These are phyloP conservation scores for Phaonia tiefii DNA, from an alignment of 2,888 invertebrate genomes.

Conservation along the genomic window DNA sequence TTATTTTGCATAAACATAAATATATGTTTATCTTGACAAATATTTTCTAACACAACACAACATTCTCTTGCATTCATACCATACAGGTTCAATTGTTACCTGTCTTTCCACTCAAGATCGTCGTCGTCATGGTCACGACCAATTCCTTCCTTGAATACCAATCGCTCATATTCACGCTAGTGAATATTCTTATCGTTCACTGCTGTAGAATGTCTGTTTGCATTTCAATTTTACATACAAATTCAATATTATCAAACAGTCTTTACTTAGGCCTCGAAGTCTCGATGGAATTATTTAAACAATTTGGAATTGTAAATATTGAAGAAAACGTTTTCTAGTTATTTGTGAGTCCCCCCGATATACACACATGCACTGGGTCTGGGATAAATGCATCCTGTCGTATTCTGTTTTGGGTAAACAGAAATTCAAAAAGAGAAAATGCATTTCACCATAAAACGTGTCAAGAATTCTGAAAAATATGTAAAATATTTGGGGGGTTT, in stretches of 20 bases:
- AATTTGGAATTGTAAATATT: no score
- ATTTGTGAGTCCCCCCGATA: neutral
- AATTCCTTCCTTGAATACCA: neutral
- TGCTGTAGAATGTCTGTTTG: neutral
- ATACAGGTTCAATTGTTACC: neutral
- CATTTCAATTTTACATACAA: neutral
- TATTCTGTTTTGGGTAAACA: neutral
- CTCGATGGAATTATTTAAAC: neutral
- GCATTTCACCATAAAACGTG: neutral
- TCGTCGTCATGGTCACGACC: neutral
- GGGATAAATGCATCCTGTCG: neutral
- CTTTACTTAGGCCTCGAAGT: neutral
- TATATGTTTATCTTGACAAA: neutral
- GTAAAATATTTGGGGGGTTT: no score
- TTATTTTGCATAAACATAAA: slow-evolving; percentile 4
- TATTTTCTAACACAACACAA: neutral
- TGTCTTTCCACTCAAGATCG: neutral
- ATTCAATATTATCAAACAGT: neutral
- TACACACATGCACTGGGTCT: no score
- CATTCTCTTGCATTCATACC: no score
- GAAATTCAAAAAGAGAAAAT: slow-evolving; percentile 4
- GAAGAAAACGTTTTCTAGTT: neutral
- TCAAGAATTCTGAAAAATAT: no score
- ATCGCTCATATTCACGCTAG: neutral
- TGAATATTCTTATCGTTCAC: neutral